A percentile compares a stretch with the other conserved stretches of the same genome.
These are phyloP conservation scores for Drosophila pectinifera DNA, from an alignment of 1,140 invertebrate species.

Conservation along the genomic window DNA sequence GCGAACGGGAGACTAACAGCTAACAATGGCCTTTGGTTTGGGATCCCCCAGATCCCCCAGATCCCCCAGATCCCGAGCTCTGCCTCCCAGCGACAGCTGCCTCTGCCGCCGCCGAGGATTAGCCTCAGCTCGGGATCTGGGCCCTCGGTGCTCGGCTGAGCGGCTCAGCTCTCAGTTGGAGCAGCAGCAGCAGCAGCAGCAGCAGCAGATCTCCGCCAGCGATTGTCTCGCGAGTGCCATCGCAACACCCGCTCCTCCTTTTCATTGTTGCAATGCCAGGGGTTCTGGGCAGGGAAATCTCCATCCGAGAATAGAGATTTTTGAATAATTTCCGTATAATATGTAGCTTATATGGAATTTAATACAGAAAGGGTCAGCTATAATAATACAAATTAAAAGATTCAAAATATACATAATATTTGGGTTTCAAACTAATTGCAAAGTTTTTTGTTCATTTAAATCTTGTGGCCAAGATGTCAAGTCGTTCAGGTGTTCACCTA, in stretches of 20 bases:
- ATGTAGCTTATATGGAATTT: too few relatives aligned
- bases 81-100: constrained; percentile 67
- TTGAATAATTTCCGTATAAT: too few relatives aligned
- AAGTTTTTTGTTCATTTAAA: too few relatives aligned
- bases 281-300: constrained; percentile 21
- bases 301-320: not conserved
- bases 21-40: constrained; percentile 52
- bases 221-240: constrained; percentile 47
- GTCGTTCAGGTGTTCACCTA: too few relatives aligned
- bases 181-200: constrained; percentile 1
- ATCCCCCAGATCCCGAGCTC: constrained; percentile 2
- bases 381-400: too few relatives aligned
- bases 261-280: constrained; percentile 31
- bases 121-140: constrained; percentile 26
- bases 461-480: too few relatives aligned
- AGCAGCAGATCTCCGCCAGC: constrained; percentile 41
- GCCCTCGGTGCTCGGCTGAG: not conserved
- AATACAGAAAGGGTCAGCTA: not conserved
- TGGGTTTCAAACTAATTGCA: too few relatives aligned
- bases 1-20: constrained; percentile 49
- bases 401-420: too few relatives aligned
- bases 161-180: constrained; percentile 15
- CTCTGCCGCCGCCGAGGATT: constrained; percentile 59
- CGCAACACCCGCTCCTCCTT: constrained; percentile 39
- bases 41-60: constrained; percentile 3